phyloP scores from a whole-genome alignment of 2,888 invertebrate genomes.

The Agelastica alni region DNA sequence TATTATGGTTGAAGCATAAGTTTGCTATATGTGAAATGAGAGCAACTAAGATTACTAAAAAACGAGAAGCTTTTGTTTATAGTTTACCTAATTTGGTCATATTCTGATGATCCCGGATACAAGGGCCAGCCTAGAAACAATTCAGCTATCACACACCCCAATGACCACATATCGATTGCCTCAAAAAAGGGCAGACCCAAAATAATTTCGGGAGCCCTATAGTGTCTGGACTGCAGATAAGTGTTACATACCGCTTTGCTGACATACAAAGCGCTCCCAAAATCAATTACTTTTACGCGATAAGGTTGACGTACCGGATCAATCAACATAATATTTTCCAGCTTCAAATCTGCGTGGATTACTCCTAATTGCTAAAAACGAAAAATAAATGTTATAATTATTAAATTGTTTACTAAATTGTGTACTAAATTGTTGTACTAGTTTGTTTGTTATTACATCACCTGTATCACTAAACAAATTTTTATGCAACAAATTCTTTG shows the following conservation, averaged over 20 bases:
- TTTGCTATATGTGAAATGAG: too few relatives aligned
- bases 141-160: conserved; percentile 99
- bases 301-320: conserved; percentile 98
- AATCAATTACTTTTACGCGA: conserved; percentile 99
- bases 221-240: conserved; percentile 98
- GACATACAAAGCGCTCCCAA: conserved; percentile 98
- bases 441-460: too few relatives aligned
- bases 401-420: too few relatives aligned
- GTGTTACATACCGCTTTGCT: conserved; percentile 99
- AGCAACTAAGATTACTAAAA: too few relatives aligned
- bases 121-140: conserved; percentile 99
- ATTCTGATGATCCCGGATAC: conserved; percentile 98
- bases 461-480: too few relatives aligned
- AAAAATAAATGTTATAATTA: too few relatives aligned
- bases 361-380: conserved; percentile 92
- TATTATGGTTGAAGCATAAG: too few relatives aligned
- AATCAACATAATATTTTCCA: conserved; percentile 99
- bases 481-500: too few relatives aligned
- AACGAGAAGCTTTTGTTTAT: too few relatives aligned
- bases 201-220: conserved; percentile 96
- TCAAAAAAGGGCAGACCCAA: conserved; percentile 98
- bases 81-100: conserved; percentile 83
- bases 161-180: conserved; percentile 99
- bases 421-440: too few relatives aligned
- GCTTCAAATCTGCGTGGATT: conserved; percentile 99